These are phyloP conservation scores for Mercenaria mercenaria DNA, from an alignment of 1,140 invertebrate species.

Conservation along the genomic window DNA sequence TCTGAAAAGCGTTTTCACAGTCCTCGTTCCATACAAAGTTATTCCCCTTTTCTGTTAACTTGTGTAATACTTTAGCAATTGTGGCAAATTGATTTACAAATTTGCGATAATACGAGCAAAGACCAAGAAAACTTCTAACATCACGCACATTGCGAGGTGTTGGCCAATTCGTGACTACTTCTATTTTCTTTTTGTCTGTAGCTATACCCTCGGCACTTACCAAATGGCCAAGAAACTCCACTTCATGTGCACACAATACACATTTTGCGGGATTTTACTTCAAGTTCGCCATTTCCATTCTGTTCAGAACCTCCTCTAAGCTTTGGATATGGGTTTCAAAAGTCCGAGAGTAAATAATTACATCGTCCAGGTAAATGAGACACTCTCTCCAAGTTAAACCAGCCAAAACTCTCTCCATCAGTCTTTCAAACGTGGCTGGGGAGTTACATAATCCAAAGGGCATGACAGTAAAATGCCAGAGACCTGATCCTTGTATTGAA, in stretches of 20 bases:
- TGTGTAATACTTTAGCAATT: neutral
- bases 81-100: neutral
- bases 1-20: neutral
- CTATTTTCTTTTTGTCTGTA: neutral
- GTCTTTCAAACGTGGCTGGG: constrained; percentile 73
- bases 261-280: constrained; percentile 18
- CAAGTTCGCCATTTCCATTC: neutral
- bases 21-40: neutral
- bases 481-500: neutral
- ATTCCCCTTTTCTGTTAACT: neutral
- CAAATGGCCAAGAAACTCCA: constrained; percentile 17
- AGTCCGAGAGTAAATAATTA: neutral
- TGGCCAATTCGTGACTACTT: neutral
- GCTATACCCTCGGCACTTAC: neutral
- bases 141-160: neutral
- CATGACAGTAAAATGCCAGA: constrained; percentile 64
- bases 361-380: neutral
- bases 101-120: neutral
- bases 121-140: neutral
- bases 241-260: neutral
- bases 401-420: constrained; percentile 70
- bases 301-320: neutral
- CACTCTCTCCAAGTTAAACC: neutral
- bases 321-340: neutral
- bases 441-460: constrained; percentile 73